Percentiles rank a stretch among this genome's conserved stretches.
Evolutionary conservation across 2,797 vertebrate genomes (phyloP).

Genomic region (Meda fulgida): DNA sequence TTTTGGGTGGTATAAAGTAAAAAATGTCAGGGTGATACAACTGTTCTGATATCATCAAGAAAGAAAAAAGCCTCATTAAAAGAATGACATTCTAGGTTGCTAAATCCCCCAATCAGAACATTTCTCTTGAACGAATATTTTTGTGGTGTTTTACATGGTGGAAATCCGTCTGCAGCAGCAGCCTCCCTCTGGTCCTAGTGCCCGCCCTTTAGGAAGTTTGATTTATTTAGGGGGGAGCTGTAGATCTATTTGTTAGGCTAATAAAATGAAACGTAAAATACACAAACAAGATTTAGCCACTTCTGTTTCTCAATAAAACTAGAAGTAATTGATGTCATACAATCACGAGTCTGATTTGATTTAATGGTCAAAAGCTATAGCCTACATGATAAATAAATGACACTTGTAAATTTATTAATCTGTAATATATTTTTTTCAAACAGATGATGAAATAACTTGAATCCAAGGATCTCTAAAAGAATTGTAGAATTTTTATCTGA

Average conservation of each 20-base stretch:
- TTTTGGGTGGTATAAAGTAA: not conserved
- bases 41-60: not conserved
- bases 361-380: not conserved
- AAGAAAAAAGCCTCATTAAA: not conserved
- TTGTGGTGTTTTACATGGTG: not conserved
- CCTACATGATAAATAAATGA: not conserved
- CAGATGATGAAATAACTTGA: conserved; percentile 1
- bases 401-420: not conserved
- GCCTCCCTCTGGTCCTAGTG: not conserved
- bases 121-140: not conserved
- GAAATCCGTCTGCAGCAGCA: not conserved
- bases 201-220: not conserved
- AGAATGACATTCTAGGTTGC: not conserved
- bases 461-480: conserved; percentile 1
- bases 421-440: conserved; percentile 3
- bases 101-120: not conserved
- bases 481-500: conserved; percentile 2
- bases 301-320: not conserved
- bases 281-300: not conserved
- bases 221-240: not conserved
- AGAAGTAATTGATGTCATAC: not conserved
- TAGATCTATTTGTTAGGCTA: not conserved
- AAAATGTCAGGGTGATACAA: not conserved
- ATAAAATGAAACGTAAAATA: not conserved
- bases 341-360: not conserved